These are phyloP conservation scores for Tachina lurida DNA, from an alignment of 2,888 invertebrate genomes.

Conservation along the genomic window DNA sequence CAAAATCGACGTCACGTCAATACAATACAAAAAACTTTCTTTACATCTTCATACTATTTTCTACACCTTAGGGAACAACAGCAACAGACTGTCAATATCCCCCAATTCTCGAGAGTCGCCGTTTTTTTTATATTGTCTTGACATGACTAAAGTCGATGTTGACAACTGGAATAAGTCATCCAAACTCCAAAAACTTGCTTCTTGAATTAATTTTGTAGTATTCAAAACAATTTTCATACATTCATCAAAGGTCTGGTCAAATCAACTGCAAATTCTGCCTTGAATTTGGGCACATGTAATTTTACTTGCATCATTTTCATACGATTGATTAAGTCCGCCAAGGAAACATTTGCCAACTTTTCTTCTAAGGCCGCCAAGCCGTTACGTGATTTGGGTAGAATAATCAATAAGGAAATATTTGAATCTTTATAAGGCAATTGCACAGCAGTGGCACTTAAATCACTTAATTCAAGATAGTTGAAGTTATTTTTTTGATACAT, in stretches of 20 bases:
- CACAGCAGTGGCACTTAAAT: slow-evolving; percentile 81
- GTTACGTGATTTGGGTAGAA: slow-evolving; percentile 86
- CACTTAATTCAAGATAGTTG: not conserved
- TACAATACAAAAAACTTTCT: too few species aligned
- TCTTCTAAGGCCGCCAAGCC: slow-evolving; percentile 87
- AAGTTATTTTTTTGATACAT: slow-evolving; percentile 84
- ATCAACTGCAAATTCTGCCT: slow-evolving; percentile 88
- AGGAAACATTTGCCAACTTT: slow-evolving; percentile 84
- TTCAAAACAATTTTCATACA: slow-evolving; percentile 79
- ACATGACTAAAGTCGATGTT: too few species aligned
- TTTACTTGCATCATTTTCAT: slow-evolving; percentile 79
- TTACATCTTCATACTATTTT: too few species aligned
- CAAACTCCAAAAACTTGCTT: too few species aligned
- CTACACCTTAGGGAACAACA: too few species aligned
- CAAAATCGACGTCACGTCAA: too few species aligned
- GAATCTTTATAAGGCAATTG: slow-evolving; percentile 88
- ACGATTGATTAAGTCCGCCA: slow-evolving; percentile 79
- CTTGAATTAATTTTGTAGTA: too few species aligned
- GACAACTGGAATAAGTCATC: too few species aligned
- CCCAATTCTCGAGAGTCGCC: too few species aligned
- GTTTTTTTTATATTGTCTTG: too few species aligned
- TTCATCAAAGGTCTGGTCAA: slow-evolving; percentile 85
- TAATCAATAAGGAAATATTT: slow-evolving; percentile 89
- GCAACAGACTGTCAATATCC: too few species aligned
- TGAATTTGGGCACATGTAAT: slow-evolving; percentile 91